Base-by-base conservation (phyloP, 2,888 invertebrate species). In the Sepioteuthis lessoniana region DNA sequence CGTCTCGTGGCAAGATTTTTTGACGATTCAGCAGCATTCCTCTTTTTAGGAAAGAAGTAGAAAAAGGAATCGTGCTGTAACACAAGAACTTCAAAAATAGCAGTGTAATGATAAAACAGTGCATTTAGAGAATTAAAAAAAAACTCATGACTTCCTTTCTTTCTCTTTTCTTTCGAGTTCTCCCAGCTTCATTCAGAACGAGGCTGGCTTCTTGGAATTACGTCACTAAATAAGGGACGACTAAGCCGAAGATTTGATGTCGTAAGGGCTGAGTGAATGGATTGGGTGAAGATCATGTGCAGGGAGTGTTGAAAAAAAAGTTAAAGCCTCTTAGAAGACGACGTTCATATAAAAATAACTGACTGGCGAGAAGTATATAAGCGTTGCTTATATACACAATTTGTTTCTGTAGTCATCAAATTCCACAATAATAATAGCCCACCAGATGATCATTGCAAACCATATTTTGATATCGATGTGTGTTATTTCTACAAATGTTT, bases 41-140 rank as follows among this genome's bases (percentile, higher is more conserved):
- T 35, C 76, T n/a, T 16, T n/a, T 13, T 76, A n/a, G 5, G 19
- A 19, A 76, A 13, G n/a, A n/a, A 76, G 10, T 13, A 13, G n/a
- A 19, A n/a, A 76, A 76, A 76, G n/a, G 16, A 76, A 76, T 31
- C 10, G 55, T 55, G 55, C 7, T 55, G 55, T 55, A 76, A 76
- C 76, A 76, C 76, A 76, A 76, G 35, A 76, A n/a, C 76, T n/a
- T 76, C 76, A 76, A 76, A 76, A 76, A 76, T 76, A 76, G 76
- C 76, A 35, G 16, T 76, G 76, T 76, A 76, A 76, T 13, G 76
- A 76, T 76, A 76, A 76, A 76, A 76, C 76, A 0, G 76, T 76
- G 76, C 76, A 76, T 35, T 76, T 76, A n/a, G 35, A 28, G 5
- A 76, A 35, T 35, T 25, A 16, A 76, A 76, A 31, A n/a, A 76